Evolutionary conservation across 2,888 invertebrate species (phyloP), one percentile per base, ranked within the genome.

Genomic region (Girardia tigrina): DNA sequence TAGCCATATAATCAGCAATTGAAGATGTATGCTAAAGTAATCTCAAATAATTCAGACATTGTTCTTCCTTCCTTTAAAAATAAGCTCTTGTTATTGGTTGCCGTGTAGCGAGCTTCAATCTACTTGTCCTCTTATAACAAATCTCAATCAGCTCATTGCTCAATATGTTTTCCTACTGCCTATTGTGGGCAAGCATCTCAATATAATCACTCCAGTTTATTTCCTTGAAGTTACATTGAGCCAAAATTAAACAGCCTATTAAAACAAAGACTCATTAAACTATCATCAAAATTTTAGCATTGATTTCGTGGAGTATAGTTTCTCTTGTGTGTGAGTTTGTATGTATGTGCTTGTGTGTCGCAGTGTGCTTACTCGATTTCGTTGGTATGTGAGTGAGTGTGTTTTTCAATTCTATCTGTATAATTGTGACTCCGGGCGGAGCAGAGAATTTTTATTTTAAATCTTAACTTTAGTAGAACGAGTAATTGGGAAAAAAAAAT

Each of bases 1-100:
- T 56, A 56, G 56, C 56, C 56, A 56, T 56, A 56, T 56, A 56
- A 56, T 56, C 56, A 56, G 56, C 56, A 56, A 56, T 56, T 56
- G 56, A 56, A 56, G 56, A 56, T 56, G 56, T 56, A 56, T 56
- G 56, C 56, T 56, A 56, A 56, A 56, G 56, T 56, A 56, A 56
- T 56, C 56, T 56, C 56, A 56, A 56, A 56, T 56, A 56, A 56
- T 56, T 56, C 56, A 56, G 56, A 56, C 56, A 56, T 56, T 56
- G 56, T 56, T 56, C 56, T 56, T 56, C 56, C 56, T 56, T 56
- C 56, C 56, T 56, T 56, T 56, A 56, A 56, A 56, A 56, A 56
- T 56, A 23, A 23, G 56, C 56, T 56, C 56, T 56, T 56, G 56
- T 56, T 56, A 56, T 56, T 56, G 56, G 56, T 56, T 16, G 56